Evolutionary conservation across 1,140 invertebrate genomes (phyloP).

Genomic region (Drosophila suzukii): DNA sequence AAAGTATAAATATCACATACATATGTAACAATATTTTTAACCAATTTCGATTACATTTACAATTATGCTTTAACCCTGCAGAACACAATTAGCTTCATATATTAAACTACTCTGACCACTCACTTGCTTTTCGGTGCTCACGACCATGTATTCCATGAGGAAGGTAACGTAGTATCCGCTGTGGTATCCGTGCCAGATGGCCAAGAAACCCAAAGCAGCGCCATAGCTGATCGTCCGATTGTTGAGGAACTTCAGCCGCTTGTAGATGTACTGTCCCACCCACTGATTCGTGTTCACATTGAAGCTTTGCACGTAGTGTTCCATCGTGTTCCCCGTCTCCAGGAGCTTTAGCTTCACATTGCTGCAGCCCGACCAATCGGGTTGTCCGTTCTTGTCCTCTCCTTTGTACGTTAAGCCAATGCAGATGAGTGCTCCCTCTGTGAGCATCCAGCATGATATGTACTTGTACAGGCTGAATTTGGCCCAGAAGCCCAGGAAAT

Average conservation of each 20-base stretch:
- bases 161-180: slow-evolving; percentile 96
- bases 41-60: too few species aligned
- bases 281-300: slow-evolving; percentile 97
- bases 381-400: slow-evolving; percentile 85
- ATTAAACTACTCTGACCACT: slow-evolving; percentile 64
- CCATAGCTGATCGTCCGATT: slow-evolving; percentile 94
- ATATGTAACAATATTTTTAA: too few species aligned
- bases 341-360: slow-evolving; percentile 92
- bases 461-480: slow-evolving; percentile 95
- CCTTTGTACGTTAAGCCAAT: slow-evolving; percentile 91
- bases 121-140: slow-evolving; percentile 94
- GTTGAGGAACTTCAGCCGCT: slow-evolving; percentile 94
- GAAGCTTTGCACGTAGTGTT: slow-evolving; percentile 94
- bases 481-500: slow-evolving; percentile 92
- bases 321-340: slow-evolving; percentile 92
- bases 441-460: slow-evolving; percentile 95
- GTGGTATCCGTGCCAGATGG: slow-evolving; percentile 97
- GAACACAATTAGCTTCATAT: too few species aligned
- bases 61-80: too few species aligned
- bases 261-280: slow-evolving; percentile 96
- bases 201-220: slow-evolving; percentile 92
- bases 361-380: slow-evolving; percentile 92
- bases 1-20: too few species aligned
- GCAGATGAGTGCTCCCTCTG: slow-evolving; percentile 90
- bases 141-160: slow-evolving; percentile 95